phyloP scores from a whole-genome alignment of 2,113 vertebrate genomes.

The Motacilla alba region DNA sequence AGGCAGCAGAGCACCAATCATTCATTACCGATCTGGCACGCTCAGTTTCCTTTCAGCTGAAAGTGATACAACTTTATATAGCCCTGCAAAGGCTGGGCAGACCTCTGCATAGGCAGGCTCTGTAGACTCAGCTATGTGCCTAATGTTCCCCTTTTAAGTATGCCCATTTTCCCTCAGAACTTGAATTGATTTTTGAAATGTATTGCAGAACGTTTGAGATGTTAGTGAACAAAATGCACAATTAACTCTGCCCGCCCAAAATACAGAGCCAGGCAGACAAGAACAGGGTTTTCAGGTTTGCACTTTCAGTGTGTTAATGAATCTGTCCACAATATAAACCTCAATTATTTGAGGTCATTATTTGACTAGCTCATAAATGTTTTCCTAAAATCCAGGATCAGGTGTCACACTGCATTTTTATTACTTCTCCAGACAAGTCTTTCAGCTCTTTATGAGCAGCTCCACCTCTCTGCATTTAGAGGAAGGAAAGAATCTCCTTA shows the following conservation, averaged over 20 bases:
- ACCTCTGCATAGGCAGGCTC: neutral
- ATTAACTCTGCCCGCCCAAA: neutral
- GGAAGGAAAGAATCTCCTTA: neutral
- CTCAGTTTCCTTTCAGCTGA: neutral
- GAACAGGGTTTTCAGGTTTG: neutral
- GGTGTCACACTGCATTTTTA: neutral
- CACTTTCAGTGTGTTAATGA: neutral
- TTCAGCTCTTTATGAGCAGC: neutral
- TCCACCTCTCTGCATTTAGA: neutral
- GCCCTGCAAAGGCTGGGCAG: neutral
- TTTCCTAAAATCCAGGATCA: neutral
- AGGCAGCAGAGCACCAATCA: neutral
- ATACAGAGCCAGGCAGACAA: neutral
- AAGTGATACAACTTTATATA: neutral
- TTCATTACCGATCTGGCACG: neutral
- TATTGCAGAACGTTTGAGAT: neutral
- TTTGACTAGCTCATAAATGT: neutral
- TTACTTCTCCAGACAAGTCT: neutral
- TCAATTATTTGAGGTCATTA: neutral
- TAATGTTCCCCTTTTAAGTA: neutral
- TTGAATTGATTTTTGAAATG: neutral
- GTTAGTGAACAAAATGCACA: neutral
- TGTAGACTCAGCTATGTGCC: neutral
- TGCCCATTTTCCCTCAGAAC: neutral
- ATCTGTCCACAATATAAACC: neutral